Evolutionary conservation across 1,140 invertebrate genomes (phyloP), one percentile per base, ranked within the genome.

Genomic region (Teleopsis dalmanni): DNA sequence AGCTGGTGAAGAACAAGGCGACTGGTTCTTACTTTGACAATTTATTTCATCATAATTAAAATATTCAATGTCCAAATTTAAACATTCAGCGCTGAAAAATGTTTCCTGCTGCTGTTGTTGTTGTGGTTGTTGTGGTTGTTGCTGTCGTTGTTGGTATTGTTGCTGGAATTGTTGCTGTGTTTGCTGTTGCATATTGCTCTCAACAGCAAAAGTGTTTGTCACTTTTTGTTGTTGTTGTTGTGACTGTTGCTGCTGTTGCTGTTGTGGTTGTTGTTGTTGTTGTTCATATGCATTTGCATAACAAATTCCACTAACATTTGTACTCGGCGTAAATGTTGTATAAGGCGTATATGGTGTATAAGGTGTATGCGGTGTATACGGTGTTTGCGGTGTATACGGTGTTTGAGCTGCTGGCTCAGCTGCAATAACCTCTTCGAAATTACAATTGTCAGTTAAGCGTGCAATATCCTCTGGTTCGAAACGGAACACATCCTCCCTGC

Each of bases 31-130:
- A 34, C 67, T 70, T 55, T 71, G 68, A 44, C 68, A 71, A 61
- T 71, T 71, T 45, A 67, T 62, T 52, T 71, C 68, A 46, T 71
- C 57, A 56, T 69, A 71, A 60, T 71, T 71, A 50, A 67, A 69
- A 47, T 71, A 71, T 54, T 70, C 68, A 51, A 57, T 62, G 50
- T 71, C 63, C 38, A 67, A 49, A 52, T 68, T 65, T 33, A 62
- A 33, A n/a, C 35, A 47, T 22, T 47, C 45, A 19, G 41, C 14
- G 13, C 22, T 23, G 4, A 7, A n/a, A 31, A 31, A 35, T n/a
- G 11, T 27, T 35, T 26, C 31, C 44, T 8, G 29, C 44, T 2
- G 19, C 13, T 13, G 22, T 33, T 21, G 7, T 22, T 35, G 21
- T 14, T 19, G 14, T 16, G 7, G 9, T 19, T 9, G 22, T 21